Percentiles rank a stretch among this genome's conserved stretches.
phyloP scores from a whole-genome alignment of 2,113 vertebrate genomes.

The Dromas ardeola region DNA sequence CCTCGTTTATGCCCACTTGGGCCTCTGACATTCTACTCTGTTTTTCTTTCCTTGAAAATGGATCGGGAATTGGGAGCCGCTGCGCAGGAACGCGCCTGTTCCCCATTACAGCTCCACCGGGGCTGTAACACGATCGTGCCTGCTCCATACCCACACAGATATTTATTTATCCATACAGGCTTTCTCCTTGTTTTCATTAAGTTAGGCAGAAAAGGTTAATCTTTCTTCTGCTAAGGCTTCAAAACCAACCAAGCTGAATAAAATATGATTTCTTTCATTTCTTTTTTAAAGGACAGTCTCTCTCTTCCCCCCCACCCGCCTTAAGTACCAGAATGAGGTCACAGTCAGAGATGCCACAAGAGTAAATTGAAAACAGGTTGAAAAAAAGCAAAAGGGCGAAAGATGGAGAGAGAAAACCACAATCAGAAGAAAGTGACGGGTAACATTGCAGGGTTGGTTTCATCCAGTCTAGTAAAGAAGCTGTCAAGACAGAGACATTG shows the following conservation, averaged over 20 bases:
- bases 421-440: constrained; percentile 39
- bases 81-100: constrained; percentile 77
- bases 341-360: constrained; percentile 73
- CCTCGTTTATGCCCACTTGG: constrained; percentile 53
- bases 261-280: constrained; percentile 68
- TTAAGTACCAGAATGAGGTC: constrained; percentile 74
- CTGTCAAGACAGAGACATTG: background rate
- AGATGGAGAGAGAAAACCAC: constrained; percentile 30
- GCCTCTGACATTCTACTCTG: constrained; percentile 73
- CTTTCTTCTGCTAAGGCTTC: constrained; percentile 66
- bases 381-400: constrained; percentile 62
- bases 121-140: constrained; percentile 79
- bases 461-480: constrained; percentile 22
- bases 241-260: constrained; percentile 63
- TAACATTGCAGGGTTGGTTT: background rate
- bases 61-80: constrained; percentile 74
- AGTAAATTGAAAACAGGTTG: constrained; percentile 80
- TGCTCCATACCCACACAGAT: constrained; percentile 70
- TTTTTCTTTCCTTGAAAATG: constrained; percentile 80
- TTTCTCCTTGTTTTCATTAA: constrained; percentile 70
- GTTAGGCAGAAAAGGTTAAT: constrained; percentile 72
- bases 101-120: constrained; percentile 78
- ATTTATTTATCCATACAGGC: constrained; percentile 73
- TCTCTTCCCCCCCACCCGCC: background rate
- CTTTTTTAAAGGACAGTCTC: constrained; percentile 59